A percentile compares a stretch with the other conserved stretches of the same genome.
These are phyloP conservation scores for Archilochus colubris DNA, from an alignment of 2,113 vertebrate species.

Conservation along the genomic window DNA sequence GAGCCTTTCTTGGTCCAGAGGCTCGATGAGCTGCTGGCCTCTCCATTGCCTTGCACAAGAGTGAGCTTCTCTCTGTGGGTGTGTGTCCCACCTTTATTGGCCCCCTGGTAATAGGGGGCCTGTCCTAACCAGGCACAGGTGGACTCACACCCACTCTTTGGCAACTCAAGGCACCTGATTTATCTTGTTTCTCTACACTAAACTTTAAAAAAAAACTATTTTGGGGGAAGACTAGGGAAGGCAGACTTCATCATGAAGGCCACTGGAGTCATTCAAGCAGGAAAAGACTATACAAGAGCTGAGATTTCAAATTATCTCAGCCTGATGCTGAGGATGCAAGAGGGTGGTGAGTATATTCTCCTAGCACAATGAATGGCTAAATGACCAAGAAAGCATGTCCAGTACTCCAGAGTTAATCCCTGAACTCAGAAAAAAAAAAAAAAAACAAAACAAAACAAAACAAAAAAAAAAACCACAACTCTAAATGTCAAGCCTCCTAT, in stretches of 20 bases:
- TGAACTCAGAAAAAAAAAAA: neutral
- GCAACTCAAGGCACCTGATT: too few species aligned
- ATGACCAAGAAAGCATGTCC: neutral
- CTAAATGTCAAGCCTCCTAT: neutral
- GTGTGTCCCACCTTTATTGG: too few species aligned
- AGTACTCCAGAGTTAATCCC: neutral
- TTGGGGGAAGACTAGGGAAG: neutral
- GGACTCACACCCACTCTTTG: too few species aligned
- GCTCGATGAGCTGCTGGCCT: too few species aligned
- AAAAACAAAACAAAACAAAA: too few species aligned
- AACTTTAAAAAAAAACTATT: neutral
- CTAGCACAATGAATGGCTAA: neutral
- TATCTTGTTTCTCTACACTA: too few species aligned
- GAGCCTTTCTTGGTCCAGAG: too few species aligned
- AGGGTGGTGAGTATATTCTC: neutral
- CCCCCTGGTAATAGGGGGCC: too few species aligned
- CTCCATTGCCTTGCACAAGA: too few species aligned
- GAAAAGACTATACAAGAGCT: neutral
- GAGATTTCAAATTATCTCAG: neutral
- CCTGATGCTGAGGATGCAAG: neutral
- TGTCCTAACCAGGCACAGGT: too few species aligned
- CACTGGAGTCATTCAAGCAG: neutral
- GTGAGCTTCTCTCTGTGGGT: too few species aligned
- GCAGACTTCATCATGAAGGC: neutral
- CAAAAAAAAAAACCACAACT: too few species aligned